Evolutionary conservation across 2,113 vertebrate species (phyloP).

Genomic region (Trichomycterus rosablanca): DNA sequence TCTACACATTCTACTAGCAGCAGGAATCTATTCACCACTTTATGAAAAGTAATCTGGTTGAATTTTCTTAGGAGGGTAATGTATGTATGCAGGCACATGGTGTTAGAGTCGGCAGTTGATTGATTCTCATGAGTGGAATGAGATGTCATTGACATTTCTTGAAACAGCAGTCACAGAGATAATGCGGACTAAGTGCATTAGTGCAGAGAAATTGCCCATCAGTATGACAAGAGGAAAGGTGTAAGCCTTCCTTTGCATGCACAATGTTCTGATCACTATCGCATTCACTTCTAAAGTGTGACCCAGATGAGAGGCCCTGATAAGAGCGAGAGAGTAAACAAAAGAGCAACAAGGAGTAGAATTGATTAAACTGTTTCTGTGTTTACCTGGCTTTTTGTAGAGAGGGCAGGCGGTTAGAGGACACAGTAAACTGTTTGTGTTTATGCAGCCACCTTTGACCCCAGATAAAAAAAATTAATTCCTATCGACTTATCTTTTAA

Average conservation of each 20-base stretch:
- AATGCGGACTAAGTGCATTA: conserved; percentile 44
- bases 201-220: conserved; percentile 36
- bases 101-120: conserved; percentile 5
- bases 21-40: too few species aligned
- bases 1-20: too few species aligned
- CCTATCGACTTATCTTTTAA: conserved; percentile 41
- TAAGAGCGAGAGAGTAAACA: conserved; percentile 35
- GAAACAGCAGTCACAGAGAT: conserved; percentile 27
- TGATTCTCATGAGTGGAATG: conserved; percentile 26
- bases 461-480: conserved; percentile 49
- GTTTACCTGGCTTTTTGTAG: conserved; percentile 8
- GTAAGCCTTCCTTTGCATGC: conserved; percentile 26
- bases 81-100: conserved; percentile 1
- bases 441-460: conserved; percentile 46
- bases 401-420: conserved; percentile 42
- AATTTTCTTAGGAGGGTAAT: conserved; percentile 1
- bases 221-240: conserved; percentile 32
- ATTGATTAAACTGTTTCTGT: conserved; percentile 17
- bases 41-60: too few species aligned
- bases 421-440: conserved; percentile 38
- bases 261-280: conserved; percentile 11
- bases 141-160: conserved; percentile 42
- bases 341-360: conserved; percentile 19
- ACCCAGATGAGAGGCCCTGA: conserved; percentile 16
- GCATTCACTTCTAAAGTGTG: neutral